A percentile compares a stretch with the other conserved stretches of the same genome.
Evolutionary conservation across 1,140 invertebrate genomes (phyloP).

Genomic region (Heliconius hermathena): DNA sequence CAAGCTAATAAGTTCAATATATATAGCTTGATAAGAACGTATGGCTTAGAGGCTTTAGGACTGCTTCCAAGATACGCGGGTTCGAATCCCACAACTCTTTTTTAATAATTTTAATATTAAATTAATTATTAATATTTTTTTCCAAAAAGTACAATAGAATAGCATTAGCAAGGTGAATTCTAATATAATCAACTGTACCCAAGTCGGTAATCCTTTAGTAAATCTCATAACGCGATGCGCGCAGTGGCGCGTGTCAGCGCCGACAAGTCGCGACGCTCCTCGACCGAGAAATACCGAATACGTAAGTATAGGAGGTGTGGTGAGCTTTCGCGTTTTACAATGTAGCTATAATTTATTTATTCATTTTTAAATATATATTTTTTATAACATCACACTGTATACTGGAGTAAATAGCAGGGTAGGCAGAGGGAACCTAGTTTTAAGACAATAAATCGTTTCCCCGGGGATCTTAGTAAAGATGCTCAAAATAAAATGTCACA

Average conservation of each 20-base stretch:
- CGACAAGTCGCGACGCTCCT: constrained; percentile 52
- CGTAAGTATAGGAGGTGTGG: constrained; percentile 37
- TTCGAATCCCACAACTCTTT: too few relatives aligned
- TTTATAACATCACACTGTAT: too few relatives aligned
- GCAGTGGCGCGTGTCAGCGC: constrained; percentile 50
- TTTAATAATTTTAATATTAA: too few relatives aligned
- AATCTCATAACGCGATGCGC: constrained; percentile 68
- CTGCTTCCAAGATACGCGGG: too few relatives aligned
- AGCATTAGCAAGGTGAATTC: constrained; percentile 24
- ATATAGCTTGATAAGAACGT: too few relatives aligned
- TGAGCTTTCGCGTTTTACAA: constrained; percentile 30
- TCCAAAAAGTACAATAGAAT: not conserved
- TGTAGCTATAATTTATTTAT: not conserved
- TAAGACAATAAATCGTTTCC: not conserved
- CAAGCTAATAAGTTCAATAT: too few relatives aligned
- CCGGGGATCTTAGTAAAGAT: too few relatives aligned
- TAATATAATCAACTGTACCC: constrained; percentile 43
- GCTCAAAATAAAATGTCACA: too few relatives aligned
- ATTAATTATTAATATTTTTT: not conserved
- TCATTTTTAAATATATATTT: not conserved
- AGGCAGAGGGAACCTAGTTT: not conserved
- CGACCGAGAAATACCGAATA: constrained; percentile 59
- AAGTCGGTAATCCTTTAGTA: constrained; percentile 53
- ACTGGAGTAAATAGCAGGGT: not conserved
- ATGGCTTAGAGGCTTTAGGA: too few relatives aligned